phyloP scores from a whole-genome alignment of 2,888 invertebrate species.

The Amblyjoppa fuscipennis region DNA sequence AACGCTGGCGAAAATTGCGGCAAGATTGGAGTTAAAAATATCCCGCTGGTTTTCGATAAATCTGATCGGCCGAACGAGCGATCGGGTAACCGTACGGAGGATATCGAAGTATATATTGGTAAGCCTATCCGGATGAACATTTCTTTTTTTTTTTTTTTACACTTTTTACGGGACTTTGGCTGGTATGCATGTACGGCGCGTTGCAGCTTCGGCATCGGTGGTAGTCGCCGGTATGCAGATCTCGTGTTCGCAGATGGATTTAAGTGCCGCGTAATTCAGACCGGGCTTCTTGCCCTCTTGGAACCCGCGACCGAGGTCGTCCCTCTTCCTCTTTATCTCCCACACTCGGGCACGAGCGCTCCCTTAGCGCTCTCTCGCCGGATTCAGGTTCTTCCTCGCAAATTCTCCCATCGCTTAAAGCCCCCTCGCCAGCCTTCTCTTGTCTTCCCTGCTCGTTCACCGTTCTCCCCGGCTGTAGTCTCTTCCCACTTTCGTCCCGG shows the following conservation, averaged over 20 bases:
- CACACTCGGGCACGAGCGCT: conserved; percentile 49
- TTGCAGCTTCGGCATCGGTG: conserved; percentile 58
- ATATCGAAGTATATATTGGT: conserved; percentile 10
- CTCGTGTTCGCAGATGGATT: conserved; percentile 77
- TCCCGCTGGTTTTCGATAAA: neutral
- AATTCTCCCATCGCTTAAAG: conserved; percentile 52
- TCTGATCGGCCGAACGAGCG: neutral
- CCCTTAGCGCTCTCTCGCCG: conserved; percentile 41
- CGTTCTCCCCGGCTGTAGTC: neutral
- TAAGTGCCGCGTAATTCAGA: conserved; percentile 81
- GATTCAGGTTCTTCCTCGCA: conserved; percentile 27
- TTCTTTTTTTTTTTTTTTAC: neutral
- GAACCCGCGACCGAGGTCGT: conserved; percentile 68
- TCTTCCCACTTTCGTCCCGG: neutral
- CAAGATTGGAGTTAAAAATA: neutral
- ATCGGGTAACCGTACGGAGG: neutral
- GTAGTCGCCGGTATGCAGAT: conserved; percentile 79
- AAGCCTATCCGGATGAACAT: conserved; percentile 33
- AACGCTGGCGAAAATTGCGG: neutral
- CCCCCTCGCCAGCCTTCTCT: conserved; percentile 41
- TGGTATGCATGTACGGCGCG: conserved; percentile 46
- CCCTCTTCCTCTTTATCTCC: conserved; percentile 64
- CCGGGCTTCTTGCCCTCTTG: conserved; percentile 64
- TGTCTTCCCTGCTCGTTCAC: conserved; percentile 3
- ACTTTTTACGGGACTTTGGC: conserved; percentile 49